Base-by-base conservation (phyloP, 2,888 invertebrate species). In the Erpobdella octoculata region DNA sequence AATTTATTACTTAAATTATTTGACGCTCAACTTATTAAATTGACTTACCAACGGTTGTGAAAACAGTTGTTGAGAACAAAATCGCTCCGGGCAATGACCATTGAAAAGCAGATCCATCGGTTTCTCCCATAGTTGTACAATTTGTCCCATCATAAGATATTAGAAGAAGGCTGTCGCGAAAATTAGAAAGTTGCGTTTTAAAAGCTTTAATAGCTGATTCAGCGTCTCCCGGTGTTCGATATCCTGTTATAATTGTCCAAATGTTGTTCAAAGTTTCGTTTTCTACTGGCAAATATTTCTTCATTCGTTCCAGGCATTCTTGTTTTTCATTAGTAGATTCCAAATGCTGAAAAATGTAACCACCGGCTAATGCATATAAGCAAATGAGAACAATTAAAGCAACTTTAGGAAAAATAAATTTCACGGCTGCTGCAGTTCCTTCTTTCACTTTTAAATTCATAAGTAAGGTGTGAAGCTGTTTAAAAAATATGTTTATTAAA, bases 41-140 rank as follows among this genome's bases (percentile, higher is more conserved):
- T n/a, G n/a, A 66, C 80, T 75, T 73, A 82, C 82, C 83, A 38
- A 83, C 82, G 1, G 83, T 82, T 21, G 82, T 81, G 36, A 82
- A 79, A 21, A 83, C 80, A 5, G 82, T 83, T 36, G 82, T 81
- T 6, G 81, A 81, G 76, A 83, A 83, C 75, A 82, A 78, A 8
- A 83, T 77, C 2, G 81, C 79, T 0, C 82, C 82, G 2, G 82
- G 77, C 77, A 80, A 81, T 18, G 79, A 80, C 83, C 83, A 83
- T 37, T 78, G 77, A 72, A 80, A 80, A 12, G 73, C 75, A 0
- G 80, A 80, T 2, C 82, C 81, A 62, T 78, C 79, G 1, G 74
- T 59, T 53, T 77, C 72, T 0, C 81, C 82, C 73, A 79, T 80
- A 18, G 75, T 73, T 9, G 78, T 75, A 72, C 82, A 82, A 73